Evolutionary conservation across 2,113 vertebrate genomes (phyloP), one percentile per base, ranked within the genome.

Genomic region (Mesocricetus auratus): DNA sequence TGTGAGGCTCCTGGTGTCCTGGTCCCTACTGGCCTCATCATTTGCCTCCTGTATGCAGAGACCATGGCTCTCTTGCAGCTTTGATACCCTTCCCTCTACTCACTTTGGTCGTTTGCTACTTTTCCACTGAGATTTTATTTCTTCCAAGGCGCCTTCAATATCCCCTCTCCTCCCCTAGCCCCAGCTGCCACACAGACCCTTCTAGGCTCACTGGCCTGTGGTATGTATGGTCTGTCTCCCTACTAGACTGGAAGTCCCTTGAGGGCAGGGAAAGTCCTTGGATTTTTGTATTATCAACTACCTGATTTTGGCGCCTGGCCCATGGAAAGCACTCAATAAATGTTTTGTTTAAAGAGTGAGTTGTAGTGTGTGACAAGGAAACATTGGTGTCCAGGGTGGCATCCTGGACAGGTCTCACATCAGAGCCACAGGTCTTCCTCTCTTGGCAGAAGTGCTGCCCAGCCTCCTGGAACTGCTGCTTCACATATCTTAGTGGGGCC

Each of bases 171-270:
- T 39, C 73, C 39, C 22, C 13, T n/a, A 36, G 4, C 21, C 86
- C 86, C 47, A 77, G 19, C 29, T 8, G 64, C 53, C 36, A 75
- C 66, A 89, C 77, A n/a, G 78, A 33, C 60, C 58, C 66, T 39
- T 82, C 36, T 74, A 60, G 92, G 53, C 77, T 90, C 36, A 58
- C 50, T 87, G 91, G 79, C 94, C 89, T 77, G 45, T 60, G 60
- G 33, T 50, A 11, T 39, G 33, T 50, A 11, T 39, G 73, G 77
- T 96, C 93, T 93, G 0, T 82, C 75, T 90, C 81, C 85, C 81
- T 50, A 58, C 81, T 86, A 98, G 97, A 97, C 96, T 98, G 97
- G 96, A 98, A 96, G 97, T 97, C 97, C 97, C 93, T 89, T 94
- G 96, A 94, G 97, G 96, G 97, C 96, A 97, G 93, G 90, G 60